Evolutionary conservation across 2,888 invertebrate species (phyloP).

Genomic region (Hypomecis punctinalis): DNA sequence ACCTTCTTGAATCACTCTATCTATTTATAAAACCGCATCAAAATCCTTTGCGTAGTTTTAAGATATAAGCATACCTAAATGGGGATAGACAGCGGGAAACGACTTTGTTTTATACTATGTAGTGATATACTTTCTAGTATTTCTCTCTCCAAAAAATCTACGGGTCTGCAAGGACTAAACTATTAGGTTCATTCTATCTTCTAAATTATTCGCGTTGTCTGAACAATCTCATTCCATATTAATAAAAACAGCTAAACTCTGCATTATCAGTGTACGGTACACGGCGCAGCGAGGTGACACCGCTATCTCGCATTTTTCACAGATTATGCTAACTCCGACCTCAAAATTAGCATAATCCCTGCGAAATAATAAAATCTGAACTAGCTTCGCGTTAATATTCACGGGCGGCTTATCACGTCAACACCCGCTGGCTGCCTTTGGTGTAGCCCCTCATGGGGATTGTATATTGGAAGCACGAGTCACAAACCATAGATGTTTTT

Average conservation of each 20-base stretch:
- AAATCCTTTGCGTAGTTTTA: too few relatives aligned
- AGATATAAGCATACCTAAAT: too few relatives aligned
- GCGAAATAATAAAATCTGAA: constrained; percentile 50
- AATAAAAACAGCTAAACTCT: constrained; percentile 11
- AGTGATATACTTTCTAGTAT: too few relatives aligned
- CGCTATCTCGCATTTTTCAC: constrained; percentile 39
- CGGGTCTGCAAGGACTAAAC: too few relatives aligned
- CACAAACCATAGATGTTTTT: not conserved
- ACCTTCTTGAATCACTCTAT: too few relatives aligned
- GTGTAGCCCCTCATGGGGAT: constrained; percentile 10
- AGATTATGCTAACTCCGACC: constrained; percentile 48
- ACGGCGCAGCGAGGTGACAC: constrained; percentile 18
- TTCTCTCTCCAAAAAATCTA: too few relatives aligned
- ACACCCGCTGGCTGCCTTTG: constrained; percentile 35
- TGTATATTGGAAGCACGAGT: constrained; percentile 20
- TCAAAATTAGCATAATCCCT: constrained; percentile 49
- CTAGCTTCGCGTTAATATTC: constrained; percentile 50
- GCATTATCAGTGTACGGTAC: constrained; percentile 11
- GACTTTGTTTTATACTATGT: too few relatives aligned
- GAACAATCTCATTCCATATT: not conserved
- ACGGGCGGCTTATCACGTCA: constrained; percentile 45
- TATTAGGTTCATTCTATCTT: not conserved
- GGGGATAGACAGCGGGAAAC: too few relatives aligned
- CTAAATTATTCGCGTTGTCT: not conserved
- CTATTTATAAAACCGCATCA: too few relatives aligned